A percentile compares a stretch with the other conserved stretches of the same genome.
These are phyloP conservation scores for Anoura caudifer DNA, from an alignment of 2,113 vertebrate genomes.

Conservation along the genomic window DNA sequence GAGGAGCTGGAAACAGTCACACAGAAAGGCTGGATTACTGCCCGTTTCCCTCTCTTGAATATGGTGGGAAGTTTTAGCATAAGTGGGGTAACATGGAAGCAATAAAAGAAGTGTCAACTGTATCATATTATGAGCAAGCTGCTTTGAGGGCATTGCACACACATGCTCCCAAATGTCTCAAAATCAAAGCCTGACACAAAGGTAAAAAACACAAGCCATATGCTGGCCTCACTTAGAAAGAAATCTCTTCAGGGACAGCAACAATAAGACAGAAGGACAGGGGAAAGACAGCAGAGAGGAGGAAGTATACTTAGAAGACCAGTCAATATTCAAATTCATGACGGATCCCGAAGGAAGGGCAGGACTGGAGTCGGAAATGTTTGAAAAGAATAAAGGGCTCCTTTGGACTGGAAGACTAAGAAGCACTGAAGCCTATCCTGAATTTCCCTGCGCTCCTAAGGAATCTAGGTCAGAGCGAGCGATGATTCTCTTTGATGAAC, in stretches of 20 bases:
- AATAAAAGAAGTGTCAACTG: not conserved
- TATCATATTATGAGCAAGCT: not conserved
- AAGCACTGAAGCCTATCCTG: not conserved
- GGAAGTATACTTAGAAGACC: not conserved
- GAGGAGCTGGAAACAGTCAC: conserved; percentile 14
- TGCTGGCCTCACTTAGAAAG: not conserved
- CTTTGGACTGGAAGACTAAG: not conserved
- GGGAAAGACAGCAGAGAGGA: not conserved
- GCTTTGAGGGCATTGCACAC: not conserved
- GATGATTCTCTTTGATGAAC: not conserved
- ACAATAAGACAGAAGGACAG: not conserved
- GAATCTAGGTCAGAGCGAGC: not conserved
- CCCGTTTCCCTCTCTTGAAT: not conserved
- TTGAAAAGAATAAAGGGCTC: not conserved
- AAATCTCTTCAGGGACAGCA: not conserved
- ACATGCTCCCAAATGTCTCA: not conserved
- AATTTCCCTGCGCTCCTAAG: not conserved
- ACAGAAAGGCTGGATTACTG: not conserved
- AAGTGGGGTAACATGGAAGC: not conserved
- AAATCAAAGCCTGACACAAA: conserved; percentile 23
- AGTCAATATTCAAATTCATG: not conserved
- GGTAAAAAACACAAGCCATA: not conserved
- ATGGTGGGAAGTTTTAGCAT: not conserved
- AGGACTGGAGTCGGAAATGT: not conserved
- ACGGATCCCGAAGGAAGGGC: not conserved